Percentiles rank a stretch among this genome's conserved stretches.
Evolutionary conservation across 2,113 vertebrate genomes (phyloP).

Genomic region (Chauna torquata): DNA sequence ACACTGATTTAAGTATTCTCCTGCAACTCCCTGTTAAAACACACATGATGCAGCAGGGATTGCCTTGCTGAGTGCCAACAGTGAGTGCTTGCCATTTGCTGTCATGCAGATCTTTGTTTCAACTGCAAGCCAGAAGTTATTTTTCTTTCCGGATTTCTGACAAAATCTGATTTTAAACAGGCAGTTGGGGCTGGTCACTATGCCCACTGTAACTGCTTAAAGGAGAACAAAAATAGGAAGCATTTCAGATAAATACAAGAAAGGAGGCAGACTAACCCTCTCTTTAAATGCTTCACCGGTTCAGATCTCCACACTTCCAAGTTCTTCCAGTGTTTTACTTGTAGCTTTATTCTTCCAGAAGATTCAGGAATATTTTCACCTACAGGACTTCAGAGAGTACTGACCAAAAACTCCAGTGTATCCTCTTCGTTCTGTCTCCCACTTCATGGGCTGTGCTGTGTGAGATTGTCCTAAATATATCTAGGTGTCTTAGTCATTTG

Average conservation of each 20-base stretch:
- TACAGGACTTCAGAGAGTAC: neutral
- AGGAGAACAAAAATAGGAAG: neutral
- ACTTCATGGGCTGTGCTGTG: neutral
- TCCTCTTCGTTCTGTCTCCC: neutral
- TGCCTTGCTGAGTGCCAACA: neutral
- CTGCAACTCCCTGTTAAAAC: neutral
- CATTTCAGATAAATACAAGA: neutral
- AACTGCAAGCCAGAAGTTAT: neutral
- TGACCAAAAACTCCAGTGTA: neutral
- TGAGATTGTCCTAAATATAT: neutral
- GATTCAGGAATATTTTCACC: neutral
- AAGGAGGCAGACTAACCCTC: neutral
- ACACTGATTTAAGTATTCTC: neutral
- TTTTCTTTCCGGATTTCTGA: neutral
- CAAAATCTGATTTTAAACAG: neutral
- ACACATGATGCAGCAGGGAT: neutral
- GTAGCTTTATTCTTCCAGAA: neutral
- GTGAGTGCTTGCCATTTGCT: neutral
- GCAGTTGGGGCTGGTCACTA: neutral
- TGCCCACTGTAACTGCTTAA: neutral
- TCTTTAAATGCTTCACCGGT: neutral
- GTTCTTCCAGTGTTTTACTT: neutral
- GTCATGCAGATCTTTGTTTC: neutral
- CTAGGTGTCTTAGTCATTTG: neutral
- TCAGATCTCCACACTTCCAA: neutral